phyloP scores from a whole-genome alignment of 2,113 vertebrate genomes.

The Hippoglossus stenolepis region DNA sequence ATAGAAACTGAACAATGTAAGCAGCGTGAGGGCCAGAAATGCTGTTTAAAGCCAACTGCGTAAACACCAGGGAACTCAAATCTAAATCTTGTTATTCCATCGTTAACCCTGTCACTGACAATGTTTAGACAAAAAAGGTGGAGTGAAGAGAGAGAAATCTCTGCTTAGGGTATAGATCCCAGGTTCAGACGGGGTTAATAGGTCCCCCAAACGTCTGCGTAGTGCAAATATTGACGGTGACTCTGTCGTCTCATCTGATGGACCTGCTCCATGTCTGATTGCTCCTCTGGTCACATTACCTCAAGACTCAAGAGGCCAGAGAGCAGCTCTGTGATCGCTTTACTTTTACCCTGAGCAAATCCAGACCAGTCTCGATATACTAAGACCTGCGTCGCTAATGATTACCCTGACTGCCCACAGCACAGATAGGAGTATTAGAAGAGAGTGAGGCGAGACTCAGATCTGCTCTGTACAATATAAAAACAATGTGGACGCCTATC shows the following conservation, averaged over 20 bases:
- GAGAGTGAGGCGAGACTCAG: neutral
- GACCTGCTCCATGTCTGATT: slow-evolving; percentile 43
- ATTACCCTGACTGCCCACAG: slow-evolving; percentile 27
- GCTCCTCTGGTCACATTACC: slow-evolving; percentile 38
- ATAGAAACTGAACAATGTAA: slow-evolving; percentile 49
- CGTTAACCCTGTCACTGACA: slow-evolving; percentile 48
- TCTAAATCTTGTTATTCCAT: slow-evolving; percentile 46
- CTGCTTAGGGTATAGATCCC: slow-evolving; percentile 2
- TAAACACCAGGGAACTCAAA: slow-evolving; percentile 48
- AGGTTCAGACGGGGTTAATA: slow-evolving; percentile 60
- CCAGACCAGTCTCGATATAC: slow-evolving; percentile 38
- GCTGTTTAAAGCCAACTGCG: slow-evolving; percentile 49
- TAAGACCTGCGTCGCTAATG: slow-evolving; percentile 33
- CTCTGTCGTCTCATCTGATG: slow-evolving; percentile 50
- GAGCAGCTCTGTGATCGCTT: slow-evolving; percentile 45
- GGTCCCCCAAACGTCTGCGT: slow-evolving; percentile 48
- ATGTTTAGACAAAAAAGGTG: slow-evolving; percentile 27
- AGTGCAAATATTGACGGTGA: slow-evolving; percentile 75
- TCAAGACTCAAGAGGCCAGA: slow-evolving; percentile 22
- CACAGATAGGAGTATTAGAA: slow-evolving; percentile 22
- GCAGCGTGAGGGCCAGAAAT: slow-evolving; percentile 30
- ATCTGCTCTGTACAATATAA: neutral
- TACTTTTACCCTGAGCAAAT: slow-evolving; percentile 32
- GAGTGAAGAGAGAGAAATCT: neutral
- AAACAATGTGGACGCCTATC: neutral